Conservation (phyloP, 2,888 invertebrate species). For the Andrena chrysosceles region DNA sequence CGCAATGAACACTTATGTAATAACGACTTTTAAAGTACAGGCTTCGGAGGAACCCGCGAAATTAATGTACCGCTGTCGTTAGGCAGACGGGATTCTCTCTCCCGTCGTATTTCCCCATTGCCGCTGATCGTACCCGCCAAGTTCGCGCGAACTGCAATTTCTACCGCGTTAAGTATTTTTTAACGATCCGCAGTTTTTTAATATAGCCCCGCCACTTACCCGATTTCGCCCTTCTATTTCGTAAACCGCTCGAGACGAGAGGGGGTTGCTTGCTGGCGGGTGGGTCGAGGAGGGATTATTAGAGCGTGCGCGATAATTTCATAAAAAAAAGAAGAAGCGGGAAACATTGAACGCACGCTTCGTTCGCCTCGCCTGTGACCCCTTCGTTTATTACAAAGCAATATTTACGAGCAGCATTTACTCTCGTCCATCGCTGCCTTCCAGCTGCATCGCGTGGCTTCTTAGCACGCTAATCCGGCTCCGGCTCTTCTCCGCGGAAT, state of each 20-base stretch:
- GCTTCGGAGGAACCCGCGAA: constrained; percentile 7
- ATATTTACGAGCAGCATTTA: constrained; percentile 41
- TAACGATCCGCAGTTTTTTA: constrained; percentile 51
- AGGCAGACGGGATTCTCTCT: constrained; percentile 22
- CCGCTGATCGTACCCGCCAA: constrained; percentile 19
- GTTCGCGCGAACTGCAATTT: constrained; percentile 43
- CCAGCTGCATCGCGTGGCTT: constrained; percentile 8
- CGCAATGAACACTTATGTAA: constrained; percentile 19
- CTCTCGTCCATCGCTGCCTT: constrained; percentile 8
- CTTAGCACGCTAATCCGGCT: constrained; percentile 35
- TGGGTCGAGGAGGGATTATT: constrained; percentile 32
- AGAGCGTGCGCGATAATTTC: constrained; percentile 37
- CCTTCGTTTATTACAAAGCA: constrained; percentile 42
- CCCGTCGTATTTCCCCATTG: constrained; percentile 10
- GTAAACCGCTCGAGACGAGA: constrained; percentile 6
- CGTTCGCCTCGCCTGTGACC: background rate
- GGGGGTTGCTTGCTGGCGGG: background rate
- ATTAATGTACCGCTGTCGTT: constrained; percentile 38
- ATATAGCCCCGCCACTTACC: constrained; percentile 40
- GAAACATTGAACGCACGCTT: constrained; percentile 7
- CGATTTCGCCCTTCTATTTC: constrained; percentile 31
- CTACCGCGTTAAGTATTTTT: constrained; percentile 47
- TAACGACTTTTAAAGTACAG: constrained; percentile 53
- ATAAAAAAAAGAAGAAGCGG: background rate
- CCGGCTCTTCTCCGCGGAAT: constrained; percentile 62